Conservation (phyloP, 2,113 vertebrate genomes). For the Talpa occidentalis region DNA sequence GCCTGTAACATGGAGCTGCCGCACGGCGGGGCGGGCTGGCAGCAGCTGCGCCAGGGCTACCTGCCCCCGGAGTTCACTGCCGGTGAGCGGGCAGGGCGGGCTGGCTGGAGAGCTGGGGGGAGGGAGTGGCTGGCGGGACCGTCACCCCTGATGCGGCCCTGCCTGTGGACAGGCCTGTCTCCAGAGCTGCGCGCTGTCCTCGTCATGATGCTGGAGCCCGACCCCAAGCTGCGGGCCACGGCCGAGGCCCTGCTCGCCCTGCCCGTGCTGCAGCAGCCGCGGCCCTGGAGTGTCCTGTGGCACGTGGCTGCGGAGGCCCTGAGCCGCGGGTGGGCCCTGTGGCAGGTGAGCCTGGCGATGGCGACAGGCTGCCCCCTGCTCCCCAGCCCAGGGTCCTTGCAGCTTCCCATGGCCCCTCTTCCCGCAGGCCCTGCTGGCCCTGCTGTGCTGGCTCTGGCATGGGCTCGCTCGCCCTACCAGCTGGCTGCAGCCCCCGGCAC, state of each 20-base stretch:
- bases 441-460: slow-evolving; percentile 85
- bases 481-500: slow-evolving; percentile 76
- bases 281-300: slow-evolving; percentile 86
- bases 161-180: slow-evolving; percentile 86
- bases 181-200: slow-evolving; percentile 89
- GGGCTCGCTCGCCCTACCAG: slow-evolving; percentile 76
- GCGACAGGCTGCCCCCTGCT: neutral
- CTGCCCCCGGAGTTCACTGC: slow-evolving; percentile 91
- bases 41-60: slow-evolving; percentile 91
- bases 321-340: slow-evolving; percentile 82
- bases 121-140: neutral
- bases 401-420: neutral
- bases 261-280: slow-evolving; percentile 85
- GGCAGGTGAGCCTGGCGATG: slow-evolving; percentile 84
- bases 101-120: too few species aligned
- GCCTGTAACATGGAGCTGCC: slow-evolving; percentile 94
- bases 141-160: neutral
- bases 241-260: slow-evolving; percentile 88
- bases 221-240: slow-evolving; percentile 87
- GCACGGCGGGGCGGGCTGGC: slow-evolving; percentile 93
- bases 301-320: slow-evolving; percentile 82
- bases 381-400: neutral
- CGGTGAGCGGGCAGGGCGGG: slow-evolving; percentile 83
- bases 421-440: slow-evolving; percentile 51
- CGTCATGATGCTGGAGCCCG: slow-evolving; percentile 90